These are phyloP conservation scores for Lasioglossum pauxillum DNA, from an alignment of 2,888 invertebrate species.

Conservation along the genomic window DNA sequence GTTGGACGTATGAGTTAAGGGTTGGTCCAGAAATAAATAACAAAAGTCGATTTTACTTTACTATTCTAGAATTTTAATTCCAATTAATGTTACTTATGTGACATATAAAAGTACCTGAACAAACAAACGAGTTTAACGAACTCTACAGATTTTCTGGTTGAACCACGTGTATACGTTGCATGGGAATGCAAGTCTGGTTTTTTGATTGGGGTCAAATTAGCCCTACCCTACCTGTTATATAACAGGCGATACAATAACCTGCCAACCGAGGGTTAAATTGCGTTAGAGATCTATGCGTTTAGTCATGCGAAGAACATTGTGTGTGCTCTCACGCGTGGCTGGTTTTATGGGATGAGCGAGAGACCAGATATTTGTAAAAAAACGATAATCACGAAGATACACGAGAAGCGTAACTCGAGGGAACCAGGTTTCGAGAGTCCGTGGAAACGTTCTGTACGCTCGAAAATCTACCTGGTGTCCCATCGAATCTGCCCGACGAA, in stretches of 20 bases:
- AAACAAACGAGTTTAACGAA: not conserved
- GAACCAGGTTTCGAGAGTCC: not conserved
- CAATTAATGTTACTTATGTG: too few species aligned
- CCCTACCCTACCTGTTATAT: constrained; percentile 10
- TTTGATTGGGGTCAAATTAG: constrained; percentile 12
- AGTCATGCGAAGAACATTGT: constrained; percentile 17
- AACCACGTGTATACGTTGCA: not conserved
- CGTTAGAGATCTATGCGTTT: constrained; percentile 12
- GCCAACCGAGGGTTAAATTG: constrained; percentile 12
- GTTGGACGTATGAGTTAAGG: not conserved
- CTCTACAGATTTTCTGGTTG: not conserved
- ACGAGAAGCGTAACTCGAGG: not conserved
- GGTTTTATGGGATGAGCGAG: constrained; percentile 7
- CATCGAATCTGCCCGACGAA: not conserved
- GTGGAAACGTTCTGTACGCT: not conserved
- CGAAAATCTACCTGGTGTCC: not conserved
- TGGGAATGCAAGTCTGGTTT: not conserved
- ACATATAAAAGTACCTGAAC: too few species aligned
- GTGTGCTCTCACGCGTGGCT: constrained; percentile 7
- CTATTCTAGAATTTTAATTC: too few species aligned
- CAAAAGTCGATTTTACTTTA: not conserved
- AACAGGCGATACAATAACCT: constrained; percentile 15
- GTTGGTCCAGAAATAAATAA: too few species aligned
- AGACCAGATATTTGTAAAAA: not conserved
- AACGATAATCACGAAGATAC: constrained; percentile 3